These are phyloP conservation scores for Brachirus orientalis DNA, from an alignment of 2,113 vertebrate genomes.

Conservation along the genomic window DNA sequence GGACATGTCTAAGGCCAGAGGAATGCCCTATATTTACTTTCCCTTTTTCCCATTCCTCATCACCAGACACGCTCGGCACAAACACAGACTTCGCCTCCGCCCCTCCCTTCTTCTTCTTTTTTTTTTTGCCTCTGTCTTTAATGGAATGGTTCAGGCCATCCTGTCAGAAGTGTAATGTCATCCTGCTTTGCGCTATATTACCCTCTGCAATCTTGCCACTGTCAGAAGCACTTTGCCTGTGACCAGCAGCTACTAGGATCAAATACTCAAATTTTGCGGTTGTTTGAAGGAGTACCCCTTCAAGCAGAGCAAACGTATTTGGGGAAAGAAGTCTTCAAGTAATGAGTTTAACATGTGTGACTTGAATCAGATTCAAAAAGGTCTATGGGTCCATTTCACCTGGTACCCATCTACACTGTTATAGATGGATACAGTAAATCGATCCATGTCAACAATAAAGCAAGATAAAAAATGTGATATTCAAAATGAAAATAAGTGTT, in stretches of 20 bases:
- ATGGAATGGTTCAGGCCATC: slow-evolving; percentile 26
- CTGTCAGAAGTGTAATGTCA: slow-evolving; percentile 57
- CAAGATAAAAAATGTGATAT: not conserved
- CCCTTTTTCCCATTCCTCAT: slow-evolving; percentile 44
- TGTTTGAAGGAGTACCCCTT: slow-evolving; percentile 62
- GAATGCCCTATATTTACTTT: slow-evolving; percentile 76
- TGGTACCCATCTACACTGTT: slow-evolving; percentile 60
- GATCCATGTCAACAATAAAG: slow-evolving; percentile 4
- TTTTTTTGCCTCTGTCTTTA: slow-evolving; percentile 8
- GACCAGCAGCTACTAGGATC: slow-evolving; percentile 51
- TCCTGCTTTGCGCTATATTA: slow-evolving; percentile 17
- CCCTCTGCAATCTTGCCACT: slow-evolving; percentile 1
- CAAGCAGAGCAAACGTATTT: slow-evolving; percentile 33
- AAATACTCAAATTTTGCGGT: slow-evolving; percentile 38
- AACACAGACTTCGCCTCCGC: slow-evolving; percentile 34
- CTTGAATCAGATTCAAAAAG: slow-evolving; percentile 38
- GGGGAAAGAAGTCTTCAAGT: slow-evolving; percentile 24
- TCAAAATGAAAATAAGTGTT: no score
- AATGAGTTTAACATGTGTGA: slow-evolving; percentile 62
- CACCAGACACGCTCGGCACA: slow-evolving; percentile 53
- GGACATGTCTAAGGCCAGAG: slow-evolving; percentile 63
- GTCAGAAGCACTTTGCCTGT: slow-evolving; percentile 55
- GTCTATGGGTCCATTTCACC: slow-evolving; percentile 51
- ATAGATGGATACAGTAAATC: slow-evolving; percentile 30
- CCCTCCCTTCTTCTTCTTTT: not conserved